Base-by-base conservation (phyloP, 2,113 vertebrate genomes). In the Coryphaenoides rupestris region DNA sequence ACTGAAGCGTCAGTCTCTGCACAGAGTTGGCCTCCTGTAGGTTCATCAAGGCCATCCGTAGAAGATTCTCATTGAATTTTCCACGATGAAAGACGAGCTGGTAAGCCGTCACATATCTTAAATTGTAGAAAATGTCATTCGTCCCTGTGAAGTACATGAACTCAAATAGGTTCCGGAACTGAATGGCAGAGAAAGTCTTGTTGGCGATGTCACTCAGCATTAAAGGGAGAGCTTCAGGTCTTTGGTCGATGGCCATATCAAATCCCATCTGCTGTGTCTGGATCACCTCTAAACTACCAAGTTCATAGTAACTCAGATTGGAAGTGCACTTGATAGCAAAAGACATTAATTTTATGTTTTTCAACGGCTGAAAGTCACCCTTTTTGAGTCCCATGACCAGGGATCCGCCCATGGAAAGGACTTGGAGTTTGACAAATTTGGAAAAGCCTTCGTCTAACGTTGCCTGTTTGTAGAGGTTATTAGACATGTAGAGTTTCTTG, bases 151-250 rank as follows among this genome's bases (percentile, higher is more conserved):
- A 95, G 75, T 94, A 93, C 46, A 26, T 90, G 73, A 93, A 94
- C 72, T 92, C 91, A 46, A 95, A 95, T 66, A 94, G 84, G 66
- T 93, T 93, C 0, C 92, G 88, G 66, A 95, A 93, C 19, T 91
- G 90, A 61, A 95, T 70, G 55, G 23, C 52, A 0, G 2, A 19
- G 1, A 93, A 74, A 0, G 76, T 83, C 66, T 90, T 93, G 58
- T 87, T 89, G 28, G 69, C 62, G 5, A 94, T 63, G 70, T 94
- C 94, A 10, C 0, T 63, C 13, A 95, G 75, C 63, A 94, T 91
- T 17, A 49, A 23, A 0, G 74, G 77, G 3, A 95, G 84, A 1
- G 60, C 56, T 0, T 9, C 7, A 1, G 91, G 81, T 1, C 0
- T 80, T 53, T 74, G 63, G 23, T 94, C 93, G 46, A 95, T 21